Evolutionary conservation across 2,797 vertebrate genomes (phyloP), one percentile per base, ranked within the genome.

Genomic region (Tauraco hartlaubi): DNA sequence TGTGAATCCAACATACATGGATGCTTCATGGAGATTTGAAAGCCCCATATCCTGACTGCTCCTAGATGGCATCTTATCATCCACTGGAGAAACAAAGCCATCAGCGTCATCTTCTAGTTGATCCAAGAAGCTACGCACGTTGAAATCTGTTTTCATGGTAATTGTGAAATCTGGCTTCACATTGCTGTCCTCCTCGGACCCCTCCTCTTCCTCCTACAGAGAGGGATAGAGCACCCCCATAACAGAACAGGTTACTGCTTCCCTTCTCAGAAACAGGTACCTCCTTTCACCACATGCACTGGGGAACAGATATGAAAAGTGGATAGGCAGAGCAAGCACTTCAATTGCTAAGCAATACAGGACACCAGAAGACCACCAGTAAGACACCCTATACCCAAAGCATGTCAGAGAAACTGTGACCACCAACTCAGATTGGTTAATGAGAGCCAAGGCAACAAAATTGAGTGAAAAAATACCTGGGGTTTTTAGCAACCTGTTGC

Each of bases 11-110:
- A 97, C 98, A 18, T 98, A 99, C 99, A 98, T 98, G 85, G 99
- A 99, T 88, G 99, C 99, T 5, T 99, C 98, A 89, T 99, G 99
- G 81, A 99, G 98, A 94, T 99, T 99, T 76, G 99, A 99, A 91
- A 99, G 98, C 54, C 98, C 98, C 94, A 99, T 99, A 94, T 99
- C 99, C 12, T 98, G 99, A 26, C 91, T 98, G 98, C 97, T 98
- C 96, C 98, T 99, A 4, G 99, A 98, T 11, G 99, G 98, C 2
- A 99, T 98, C 31, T 99, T 98, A 9, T 99, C 99, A 21, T 99
- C 99, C 95, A 99, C 98, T 0, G 99, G 99, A 3, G 99, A 99
- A 91, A 99, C 99, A 96, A 99, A 99, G 16, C 99, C 99, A 0
- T 99, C 99, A 13, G 97, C 94, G 17, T 99, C 99, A 62, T 99